These are phyloP conservation scores for Myripristis murdjan DNA, from an alignment of 2,797 vertebrate species.

Conservation along the genomic window DNA sequence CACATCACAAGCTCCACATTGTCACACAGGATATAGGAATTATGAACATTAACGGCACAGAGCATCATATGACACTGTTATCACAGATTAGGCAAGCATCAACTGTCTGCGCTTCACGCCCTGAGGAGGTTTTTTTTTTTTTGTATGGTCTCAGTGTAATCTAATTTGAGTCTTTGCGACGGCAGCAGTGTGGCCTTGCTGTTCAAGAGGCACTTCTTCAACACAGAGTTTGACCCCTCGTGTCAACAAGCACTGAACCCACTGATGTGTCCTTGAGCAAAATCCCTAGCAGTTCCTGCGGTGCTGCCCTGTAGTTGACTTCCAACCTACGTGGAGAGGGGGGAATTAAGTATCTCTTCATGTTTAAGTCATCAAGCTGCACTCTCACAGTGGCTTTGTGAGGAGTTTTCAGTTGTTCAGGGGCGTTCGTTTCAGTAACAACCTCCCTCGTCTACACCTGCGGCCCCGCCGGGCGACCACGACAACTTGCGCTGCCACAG, in stretches of 20 bases:
- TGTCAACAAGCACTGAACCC: not conserved
- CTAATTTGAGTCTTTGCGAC: not conserved
- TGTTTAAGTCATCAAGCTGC: not conserved
- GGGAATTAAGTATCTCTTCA: no score
- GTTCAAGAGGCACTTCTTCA: no score
- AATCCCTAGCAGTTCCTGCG: not conserved
- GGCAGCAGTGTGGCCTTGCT: not conserved
- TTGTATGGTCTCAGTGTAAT: no score
- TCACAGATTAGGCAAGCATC: slow-evolving; percentile 32
- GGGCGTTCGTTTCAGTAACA: slow-evolving; percentile 31
- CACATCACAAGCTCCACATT: slow-evolving; percentile 42
- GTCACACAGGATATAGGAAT: slow-evolving; percentile 29
- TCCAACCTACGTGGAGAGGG: not conserved
- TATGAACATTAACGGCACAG: slow-evolving; percentile 13
- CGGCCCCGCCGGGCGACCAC: slow-evolving; percentile 12
- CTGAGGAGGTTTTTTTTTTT: no score
- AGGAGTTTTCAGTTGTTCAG: not conserved
- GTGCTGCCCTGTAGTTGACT: no score
- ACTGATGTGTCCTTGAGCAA: not conserved
- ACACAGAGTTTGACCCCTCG: no score
- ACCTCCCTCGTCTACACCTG: slow-evolving; percentile 5
- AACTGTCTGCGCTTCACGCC: not conserved
- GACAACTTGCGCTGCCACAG: slow-evolving; percentile 30
- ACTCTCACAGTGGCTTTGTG: slow-evolving; percentile 10
- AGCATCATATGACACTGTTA: slow-evolving; percentile 38